Conservation (phyloP, 2,888 invertebrate species). For the Augiades crinisus region DNA sequence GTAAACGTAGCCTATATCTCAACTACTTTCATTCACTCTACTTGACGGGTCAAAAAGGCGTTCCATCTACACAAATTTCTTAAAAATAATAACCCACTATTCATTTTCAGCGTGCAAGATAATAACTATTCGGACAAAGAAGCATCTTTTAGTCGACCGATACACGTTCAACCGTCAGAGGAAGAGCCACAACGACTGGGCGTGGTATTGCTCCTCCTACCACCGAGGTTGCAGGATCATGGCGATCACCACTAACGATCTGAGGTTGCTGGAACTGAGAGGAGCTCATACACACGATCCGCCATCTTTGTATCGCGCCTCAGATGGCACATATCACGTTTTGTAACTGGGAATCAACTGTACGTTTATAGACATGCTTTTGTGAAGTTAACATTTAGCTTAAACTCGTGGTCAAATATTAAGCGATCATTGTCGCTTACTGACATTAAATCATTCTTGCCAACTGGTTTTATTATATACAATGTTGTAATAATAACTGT, state of each 20-base stretch:
- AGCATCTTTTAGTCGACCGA: conserved; percentile 26
- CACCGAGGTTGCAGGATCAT: conserved; percentile 39
- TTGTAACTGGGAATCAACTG: too few relatives aligned
- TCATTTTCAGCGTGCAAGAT: conserved; percentile 29
- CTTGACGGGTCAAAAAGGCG: too few relatives aligned
- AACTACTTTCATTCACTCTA: too few relatives aligned
- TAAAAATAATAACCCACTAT: too few relatives aligned
- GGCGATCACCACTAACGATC: conserved; percentile 29
- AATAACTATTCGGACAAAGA: conserved; percentile 29
- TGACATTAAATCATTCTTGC: too few relatives aligned
- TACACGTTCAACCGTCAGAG: conserved; percentile 42
- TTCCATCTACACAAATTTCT: too few relatives aligned
- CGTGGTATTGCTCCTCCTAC: conserved; percentile 43
- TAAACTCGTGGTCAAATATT: too few relatives aligned
- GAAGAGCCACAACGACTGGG: conserved; percentile 20
- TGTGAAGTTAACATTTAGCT: background rate
- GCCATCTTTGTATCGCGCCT: conserved; percentile 24
- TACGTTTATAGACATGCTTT: background rate
- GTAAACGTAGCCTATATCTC: too few relatives aligned
- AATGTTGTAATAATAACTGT: too few relatives aligned
- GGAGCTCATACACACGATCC: conserved; percentile 35
- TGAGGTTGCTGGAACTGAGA: conserved; percentile 21
- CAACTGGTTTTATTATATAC: too few relatives aligned
- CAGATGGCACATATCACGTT: conserved; percentile 31
- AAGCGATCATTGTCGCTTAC: too few relatives aligned